Evolutionary conservation across 2,113 vertebrate species (phyloP), one percentile per base, ranked within the genome.

Genomic region (Condylura cristata): DNA sequence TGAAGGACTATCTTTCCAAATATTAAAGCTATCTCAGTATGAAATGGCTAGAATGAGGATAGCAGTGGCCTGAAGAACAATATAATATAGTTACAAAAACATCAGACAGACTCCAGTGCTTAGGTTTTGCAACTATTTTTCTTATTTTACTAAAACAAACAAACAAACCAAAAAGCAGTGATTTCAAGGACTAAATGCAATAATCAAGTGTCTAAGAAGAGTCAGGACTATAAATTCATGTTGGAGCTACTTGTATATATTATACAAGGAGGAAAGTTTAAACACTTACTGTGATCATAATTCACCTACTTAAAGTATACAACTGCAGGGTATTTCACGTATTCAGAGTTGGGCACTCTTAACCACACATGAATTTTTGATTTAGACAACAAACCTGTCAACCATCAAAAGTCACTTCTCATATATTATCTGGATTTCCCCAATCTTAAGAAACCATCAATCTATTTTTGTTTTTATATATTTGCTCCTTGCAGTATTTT

Each of bases 111-210:
- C 24, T 17, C 75, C 28, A 46, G 70, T 87, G 34, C 39, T 72
- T 85, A 44, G 30, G 13, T n/a, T 63, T 28, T 88, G 51, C 61
- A 28, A 56, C 34, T 56, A 32, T 51, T 75, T 78, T 91, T 81
- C 28, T 68, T 30, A 85, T 3, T 79, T 46, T 46, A 72, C 32
- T 74, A 34, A 48, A 89, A n/a, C n/a, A n/a, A n/a, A n/a, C n/a
- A n/a, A n/a, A n/a, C n/a, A n/a, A 95, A n/a, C 41, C 11, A 6
- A 53, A 79, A 60, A 71, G 68, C 12, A 70, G 3, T 61, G 61
- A 80, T 86, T 90, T 90, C 41, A 90, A 75, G 16, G 61, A 95
- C 66, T 90, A 74, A 90, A 72, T 68, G 44, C 88, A 89, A 79
- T 83, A 81, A 63, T 51, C 11, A 86, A 93, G 65, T 58, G 17